Evolutionary conservation across 1,140 invertebrate genomes (phyloP).

Genomic region (Potamilus streckersoni): DNA sequence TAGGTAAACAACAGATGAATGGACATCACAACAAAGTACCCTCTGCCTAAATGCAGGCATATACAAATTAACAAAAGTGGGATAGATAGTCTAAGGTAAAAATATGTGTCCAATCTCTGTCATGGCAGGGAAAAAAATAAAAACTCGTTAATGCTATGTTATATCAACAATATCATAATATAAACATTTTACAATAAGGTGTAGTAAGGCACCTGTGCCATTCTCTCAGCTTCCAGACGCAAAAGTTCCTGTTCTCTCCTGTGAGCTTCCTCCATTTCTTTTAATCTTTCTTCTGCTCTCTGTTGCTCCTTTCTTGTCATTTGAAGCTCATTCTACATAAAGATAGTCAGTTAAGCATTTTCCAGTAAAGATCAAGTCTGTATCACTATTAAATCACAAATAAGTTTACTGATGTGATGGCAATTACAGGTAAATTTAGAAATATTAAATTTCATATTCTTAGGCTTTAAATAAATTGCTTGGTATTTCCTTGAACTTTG

Average conservation of each 20-base stretch:
- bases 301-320: slow-evolving; percentile 52
- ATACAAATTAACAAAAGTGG: too few relatives aligned
- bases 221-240: slow-evolving; percentile 48
- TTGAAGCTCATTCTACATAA: slow-evolving; percentile 54
- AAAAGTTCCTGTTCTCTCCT: slow-evolving; percentile 41
- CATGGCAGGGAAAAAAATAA: background rate
- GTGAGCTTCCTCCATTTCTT: slow-evolving; percentile 50
- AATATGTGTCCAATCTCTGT: background rate
- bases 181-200: background rate
- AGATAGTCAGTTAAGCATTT: background rate
- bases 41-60: background rate
- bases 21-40: too few relatives aligned
- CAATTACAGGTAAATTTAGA: too few relatives aligned
- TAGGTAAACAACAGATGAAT: too few relatives aligned
- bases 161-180: background rate
- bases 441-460: too few relatives aligned
- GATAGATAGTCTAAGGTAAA: background rate
- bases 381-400: background rate
- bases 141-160: background rate
- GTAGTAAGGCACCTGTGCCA: slow-evolving; percentile 40
- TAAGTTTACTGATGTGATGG: background rate
- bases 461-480: too few relatives aligned
- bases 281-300: slow-evolving; percentile 48
- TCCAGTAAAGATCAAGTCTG: background rate
- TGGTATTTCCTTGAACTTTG: too few relatives aligned